Conservation (phyloP, 2,888 invertebrate species). For the Pachydiplax longipennis region DNA sequence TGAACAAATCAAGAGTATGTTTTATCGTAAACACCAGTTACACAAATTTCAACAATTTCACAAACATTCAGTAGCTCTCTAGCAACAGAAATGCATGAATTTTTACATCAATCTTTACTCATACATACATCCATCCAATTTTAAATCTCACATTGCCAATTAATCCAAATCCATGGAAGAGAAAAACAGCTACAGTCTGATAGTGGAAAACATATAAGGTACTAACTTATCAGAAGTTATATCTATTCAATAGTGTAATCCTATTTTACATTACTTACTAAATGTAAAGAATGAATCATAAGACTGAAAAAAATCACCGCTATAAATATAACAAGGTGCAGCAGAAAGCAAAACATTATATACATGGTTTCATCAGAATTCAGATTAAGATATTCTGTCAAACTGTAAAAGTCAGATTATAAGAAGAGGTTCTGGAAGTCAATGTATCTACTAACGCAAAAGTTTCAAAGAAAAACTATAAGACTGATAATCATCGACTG, state of each 20-base stretch:
- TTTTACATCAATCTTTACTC: not conserved
- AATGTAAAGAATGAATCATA: not conserved
- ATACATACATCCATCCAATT: not conserved
- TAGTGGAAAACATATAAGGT: not conserved
- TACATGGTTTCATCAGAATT: conserved; percentile 3
- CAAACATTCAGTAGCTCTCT: not conserved
- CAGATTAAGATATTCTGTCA: not conserved
- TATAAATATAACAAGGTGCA: conserved; percentile 26
- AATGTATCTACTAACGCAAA: not conserved
- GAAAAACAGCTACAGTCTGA: not conserved
- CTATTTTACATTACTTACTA: conserved; percentile 20
- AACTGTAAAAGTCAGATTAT: not conserved
- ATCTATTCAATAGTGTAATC: not conserved
- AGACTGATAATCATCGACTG: not conserved
- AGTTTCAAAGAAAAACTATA: not conserved
- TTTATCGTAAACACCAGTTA: not conserved
- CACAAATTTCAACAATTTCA: not conserved
- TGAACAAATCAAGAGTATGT: not conserved
- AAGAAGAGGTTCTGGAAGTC: not conserved
- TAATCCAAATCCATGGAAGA: conserved; percentile 1
- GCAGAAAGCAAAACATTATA: not conserved
- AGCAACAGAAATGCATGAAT: not conserved
- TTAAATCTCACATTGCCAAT: not conserved
- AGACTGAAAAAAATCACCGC: conserved; percentile 5
- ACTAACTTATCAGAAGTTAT: not conserved